A percentile compares a stretch with the other conserved stretches of the same genome.
phyloP scores from a whole-genome alignment of 2,888 invertebrate species.

The Megalurothrips usitatus region DNA sequence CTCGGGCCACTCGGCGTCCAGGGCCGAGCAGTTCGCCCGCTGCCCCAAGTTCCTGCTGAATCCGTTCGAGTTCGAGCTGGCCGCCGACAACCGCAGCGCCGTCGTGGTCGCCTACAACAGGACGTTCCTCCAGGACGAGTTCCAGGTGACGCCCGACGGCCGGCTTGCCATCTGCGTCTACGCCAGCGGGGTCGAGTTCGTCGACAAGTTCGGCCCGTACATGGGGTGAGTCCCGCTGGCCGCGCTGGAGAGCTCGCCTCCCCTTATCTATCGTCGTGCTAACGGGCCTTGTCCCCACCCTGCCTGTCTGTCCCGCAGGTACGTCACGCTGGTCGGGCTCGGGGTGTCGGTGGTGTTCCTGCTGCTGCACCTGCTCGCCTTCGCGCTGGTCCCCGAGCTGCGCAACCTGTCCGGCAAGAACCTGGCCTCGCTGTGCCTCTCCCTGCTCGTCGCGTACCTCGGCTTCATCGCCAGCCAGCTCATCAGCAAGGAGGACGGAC shows the following conservation, averaged over 20 bases:
- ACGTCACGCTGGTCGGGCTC: slow-evolving; percentile 48
- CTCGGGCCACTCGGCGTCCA: neutral
- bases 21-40: slow-evolving; percentile 37
- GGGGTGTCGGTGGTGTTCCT: slow-evolving; percentile 50
- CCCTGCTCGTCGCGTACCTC: slow-evolving; percentile 50
- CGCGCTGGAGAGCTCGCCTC: slow-evolving; percentile 48
- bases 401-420: slow-evolving; percentile 53
- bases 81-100: slow-evolving; percentile 41
- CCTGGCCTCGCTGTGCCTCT: slow-evolving; percentile 49
- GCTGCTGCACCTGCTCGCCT: slow-evolving; percentile 48
- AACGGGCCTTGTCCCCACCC: no score
- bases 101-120: slow-evolving; percentile 43
- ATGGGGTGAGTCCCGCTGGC: slow-evolving; percentile 48
- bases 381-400: slow-evolving; percentile 48
- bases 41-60: slow-evolving; percentile 46
- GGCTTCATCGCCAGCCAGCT: slow-evolving; percentile 48
- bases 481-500: slow-evolving; percentile 35
- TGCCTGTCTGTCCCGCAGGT: slow-evolving; percentile 47
- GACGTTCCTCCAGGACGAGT: slow-evolving; percentile 42
- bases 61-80: slow-evolving; percentile 43
- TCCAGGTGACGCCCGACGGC: slow-evolving; percentile 42
- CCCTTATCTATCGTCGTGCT: no score
- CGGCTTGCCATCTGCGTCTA: slow-evolving; percentile 44
- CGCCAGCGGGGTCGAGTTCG: slow-evolving; percentile 42
- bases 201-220: slow-evolving; percentile 43